phyloP scores from a whole-genome alignment of 2,113 vertebrate species.

The Barnardius zonarius region DNA sequence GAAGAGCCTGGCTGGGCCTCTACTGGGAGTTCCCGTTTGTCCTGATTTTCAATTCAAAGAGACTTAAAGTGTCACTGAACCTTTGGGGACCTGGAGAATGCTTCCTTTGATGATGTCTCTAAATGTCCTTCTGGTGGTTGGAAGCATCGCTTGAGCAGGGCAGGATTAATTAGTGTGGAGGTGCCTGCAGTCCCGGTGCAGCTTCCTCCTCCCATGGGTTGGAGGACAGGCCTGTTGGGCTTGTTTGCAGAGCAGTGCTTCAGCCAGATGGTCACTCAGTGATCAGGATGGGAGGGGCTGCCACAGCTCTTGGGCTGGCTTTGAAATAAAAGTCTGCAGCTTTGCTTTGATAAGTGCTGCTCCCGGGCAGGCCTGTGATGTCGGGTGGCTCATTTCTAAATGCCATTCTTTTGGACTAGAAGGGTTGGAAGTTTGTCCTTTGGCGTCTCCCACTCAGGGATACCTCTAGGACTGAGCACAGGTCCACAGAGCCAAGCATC shows the following conservation, averaged over 20 bases:
- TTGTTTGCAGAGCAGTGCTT: slow-evolving; percentile 7
- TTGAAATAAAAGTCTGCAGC: neutral
- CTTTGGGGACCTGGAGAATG: neutral
- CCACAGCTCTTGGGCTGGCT: neutral
- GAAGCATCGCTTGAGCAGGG: neutral
- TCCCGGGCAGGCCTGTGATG: neutral
- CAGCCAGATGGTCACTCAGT: slow-evolving; percentile 34
- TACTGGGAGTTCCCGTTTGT: slow-evolving; percentile 46
- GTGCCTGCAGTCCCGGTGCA: neutral
- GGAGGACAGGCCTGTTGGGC: neutral
- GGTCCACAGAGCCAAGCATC: neutral
- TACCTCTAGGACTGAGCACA: neutral
- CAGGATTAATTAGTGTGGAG: neutral
- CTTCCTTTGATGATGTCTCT: slow-evolving; percentile 50
- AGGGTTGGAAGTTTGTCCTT: neutral
- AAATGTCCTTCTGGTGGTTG: neutral
- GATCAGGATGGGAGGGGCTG: neutral
- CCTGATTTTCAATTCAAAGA: slow-evolving; percentile 61
- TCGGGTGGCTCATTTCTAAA: neutral
- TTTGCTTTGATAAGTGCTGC: slow-evolving; percentile 22
- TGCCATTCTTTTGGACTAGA: neutral
- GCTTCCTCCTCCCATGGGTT: neutral
- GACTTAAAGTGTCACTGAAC: slow-evolving; percentile 41
- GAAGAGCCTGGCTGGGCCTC: neutral
- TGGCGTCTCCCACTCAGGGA: neutral